These are phyloP conservation scores for Malurus alboscapulatus DNA, from an alignment of 2,113 vertebrate genomes.

Conservation along the genomic window DNA sequence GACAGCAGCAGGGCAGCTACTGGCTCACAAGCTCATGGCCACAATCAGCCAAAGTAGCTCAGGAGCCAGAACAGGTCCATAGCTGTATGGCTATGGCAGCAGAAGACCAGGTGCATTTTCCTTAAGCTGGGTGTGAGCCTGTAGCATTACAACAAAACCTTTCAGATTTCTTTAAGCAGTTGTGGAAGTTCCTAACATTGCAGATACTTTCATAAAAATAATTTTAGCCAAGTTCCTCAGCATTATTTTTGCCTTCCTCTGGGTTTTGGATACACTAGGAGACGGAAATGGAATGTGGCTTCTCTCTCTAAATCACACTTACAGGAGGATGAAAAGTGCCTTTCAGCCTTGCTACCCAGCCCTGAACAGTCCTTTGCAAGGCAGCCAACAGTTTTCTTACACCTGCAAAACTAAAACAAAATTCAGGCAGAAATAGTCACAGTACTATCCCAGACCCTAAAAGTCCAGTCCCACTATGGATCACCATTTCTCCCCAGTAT, in stretches of 20 bases:
- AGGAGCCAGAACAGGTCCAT: background rate
- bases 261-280: background rate
- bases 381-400: background rate
- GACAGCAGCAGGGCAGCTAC: background rate
- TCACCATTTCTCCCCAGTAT: background rate
- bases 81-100: background rate
- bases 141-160: background rate
- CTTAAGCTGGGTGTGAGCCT: background rate
- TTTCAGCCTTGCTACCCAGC: background rate
- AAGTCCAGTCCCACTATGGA: rapidly evolving
- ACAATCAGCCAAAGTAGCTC: background rate
- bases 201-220: background rate
- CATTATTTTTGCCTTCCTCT: background rate
- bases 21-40: background rate
- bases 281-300: background rate
- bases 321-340: background rate
- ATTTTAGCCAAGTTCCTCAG: background rate
- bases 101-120: background rate
- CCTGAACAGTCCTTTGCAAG: background rate
- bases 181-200: background rate
- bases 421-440: background rate
- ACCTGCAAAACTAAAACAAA: background rate
- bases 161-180: background rate
- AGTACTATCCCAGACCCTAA: background rate
- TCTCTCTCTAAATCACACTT: background rate